Evolutionary conservation across 2,797 vertebrate genomes (phyloP).

Genomic region (Lates japonicus): DNA sequence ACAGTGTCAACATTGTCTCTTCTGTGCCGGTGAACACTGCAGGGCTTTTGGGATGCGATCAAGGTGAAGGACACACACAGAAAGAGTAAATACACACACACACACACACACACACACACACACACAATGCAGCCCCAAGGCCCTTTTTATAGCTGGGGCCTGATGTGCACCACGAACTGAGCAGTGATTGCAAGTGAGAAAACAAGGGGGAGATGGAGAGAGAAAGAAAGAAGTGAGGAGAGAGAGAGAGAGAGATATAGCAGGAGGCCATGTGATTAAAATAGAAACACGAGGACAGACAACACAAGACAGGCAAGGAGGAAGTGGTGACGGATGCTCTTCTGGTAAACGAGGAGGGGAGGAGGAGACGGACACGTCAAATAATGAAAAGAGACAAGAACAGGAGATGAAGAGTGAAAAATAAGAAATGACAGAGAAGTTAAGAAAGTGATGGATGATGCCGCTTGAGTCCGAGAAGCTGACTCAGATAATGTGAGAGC

Average conservation of each 20-base stretch:
- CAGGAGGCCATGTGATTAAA: constrained; percentile 35
- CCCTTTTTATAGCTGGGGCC: constrained; percentile 15
- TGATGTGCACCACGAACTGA: constrained; percentile 20
- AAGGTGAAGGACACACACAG: constrained; percentile 52
- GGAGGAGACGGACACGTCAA: background rate
- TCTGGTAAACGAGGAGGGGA: constrained; percentile 6
- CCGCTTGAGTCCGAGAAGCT: background rate
- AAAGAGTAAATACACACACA: constrained; percentile 3
- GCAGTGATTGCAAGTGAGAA: constrained; percentile 19
- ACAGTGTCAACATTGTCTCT: constrained; percentile 17
- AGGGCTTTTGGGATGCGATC: constrained; percentile 31
- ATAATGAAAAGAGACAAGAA: constrained; percentile 34
- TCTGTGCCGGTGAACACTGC: constrained; percentile 24
- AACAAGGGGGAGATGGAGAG: background rate
- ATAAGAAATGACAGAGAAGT: constrained; percentile 18
- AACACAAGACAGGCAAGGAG: constrained; percentile 15
- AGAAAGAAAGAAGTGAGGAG: background rate
- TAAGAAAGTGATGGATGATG: constrained; percentile 11
- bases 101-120: constrained; percentile 15
- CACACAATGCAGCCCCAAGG: constrained; percentile 26
- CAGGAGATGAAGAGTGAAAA: constrained; percentile 32
- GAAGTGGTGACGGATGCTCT: constrained; percentile 31
- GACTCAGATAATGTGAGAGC: constrained; percentile 5
- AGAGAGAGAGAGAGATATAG: background rate
- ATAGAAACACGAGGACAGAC: constrained; percentile 37